phyloP scores from a whole-genome alignment of 2,113 vertebrate genomes.

The Chauna torquata region DNA sequence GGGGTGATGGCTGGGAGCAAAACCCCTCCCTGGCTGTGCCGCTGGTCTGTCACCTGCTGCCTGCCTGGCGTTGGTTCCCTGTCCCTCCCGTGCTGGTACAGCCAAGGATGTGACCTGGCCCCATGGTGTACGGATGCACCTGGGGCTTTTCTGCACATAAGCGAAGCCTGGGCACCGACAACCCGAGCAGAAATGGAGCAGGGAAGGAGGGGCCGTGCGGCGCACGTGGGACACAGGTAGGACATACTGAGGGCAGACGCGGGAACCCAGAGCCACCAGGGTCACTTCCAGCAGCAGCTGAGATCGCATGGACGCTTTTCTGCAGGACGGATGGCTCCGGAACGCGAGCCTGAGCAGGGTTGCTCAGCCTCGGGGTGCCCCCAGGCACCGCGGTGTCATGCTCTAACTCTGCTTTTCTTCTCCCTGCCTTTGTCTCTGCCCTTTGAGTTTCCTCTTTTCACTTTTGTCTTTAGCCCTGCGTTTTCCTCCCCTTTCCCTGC shows the following conservation, averaged over 20 bases:
- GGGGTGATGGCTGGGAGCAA: background rate
- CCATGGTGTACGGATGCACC: fast-evolving
- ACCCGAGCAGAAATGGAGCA: background rate
- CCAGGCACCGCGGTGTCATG: background rate
- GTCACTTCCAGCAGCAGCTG: background rate
- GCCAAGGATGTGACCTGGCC: background rate
- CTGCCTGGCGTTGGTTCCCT: background rate
- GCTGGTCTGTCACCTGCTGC: background rate
- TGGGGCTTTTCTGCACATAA: background rate
- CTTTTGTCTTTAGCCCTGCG: background rate
- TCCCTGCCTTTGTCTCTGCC: background rate
- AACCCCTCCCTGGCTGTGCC: background rate
- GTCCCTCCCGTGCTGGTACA: background rate
- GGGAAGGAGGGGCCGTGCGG: fast-evolving
- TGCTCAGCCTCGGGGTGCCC: background rate
- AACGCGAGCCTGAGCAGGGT: background rate
- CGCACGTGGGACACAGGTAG: background rate
- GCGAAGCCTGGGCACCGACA: background rate
- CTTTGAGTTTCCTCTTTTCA: background rate
- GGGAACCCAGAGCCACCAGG: background rate
- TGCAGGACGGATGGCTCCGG: fast-evolving
- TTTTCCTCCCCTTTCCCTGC: background rate
- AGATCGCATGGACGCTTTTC: fast-evolving
- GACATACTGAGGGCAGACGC: background rate
- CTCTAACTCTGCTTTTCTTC: background rate